A percentile compares a stretch with the other conserved stretches of the same genome.
Evolutionary conservation across 2,797 vertebrate species (phyloP).

Genomic region (Harpagifer antarcticus): DNA sequence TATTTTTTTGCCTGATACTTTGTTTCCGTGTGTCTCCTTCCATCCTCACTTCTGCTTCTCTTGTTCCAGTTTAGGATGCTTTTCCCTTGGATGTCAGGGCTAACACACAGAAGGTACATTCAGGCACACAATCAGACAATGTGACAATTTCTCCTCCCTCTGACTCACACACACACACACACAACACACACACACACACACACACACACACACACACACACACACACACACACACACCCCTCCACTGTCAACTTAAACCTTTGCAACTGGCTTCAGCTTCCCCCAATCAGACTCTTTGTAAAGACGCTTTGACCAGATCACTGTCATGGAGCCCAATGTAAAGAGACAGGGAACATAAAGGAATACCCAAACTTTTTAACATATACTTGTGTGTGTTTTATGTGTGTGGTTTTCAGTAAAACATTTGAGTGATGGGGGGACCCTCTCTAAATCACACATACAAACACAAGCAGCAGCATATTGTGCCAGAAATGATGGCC

Average conservation of each 20-base stretch:
- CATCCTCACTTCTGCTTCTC: slow-evolving; percentile 5
- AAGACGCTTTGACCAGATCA: slow-evolving; percentile 77
- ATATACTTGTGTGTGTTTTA: slow-evolving; percentile 20
- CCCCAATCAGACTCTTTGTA: slow-evolving; percentile 59
- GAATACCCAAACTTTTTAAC: slow-evolving; percentile 51
- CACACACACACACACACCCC: slow-evolving; percentile 34
- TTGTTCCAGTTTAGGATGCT: slow-evolving; percentile 5
- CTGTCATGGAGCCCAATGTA: slow-evolving; percentile 80
- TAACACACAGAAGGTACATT: slow-evolving; percentile 55
- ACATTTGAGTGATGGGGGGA: slow-evolving; percentile 50
- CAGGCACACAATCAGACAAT: slow-evolving; percentile 48
- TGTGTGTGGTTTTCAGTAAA: slow-evolving; percentile 56
- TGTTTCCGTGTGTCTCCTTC: slow-evolving; percentile 11
- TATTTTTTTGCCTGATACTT: slow-evolving; percentile 17
- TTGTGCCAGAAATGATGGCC: slow-evolving; percentile 46
- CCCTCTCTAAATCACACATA: slow-evolving; percentile 40
- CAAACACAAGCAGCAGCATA: slow-evolving; percentile 38
- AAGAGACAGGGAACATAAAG: slow-evolving; percentile 82
- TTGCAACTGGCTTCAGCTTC: slow-evolving; percentile 56
- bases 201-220: slow-evolving; percentile 28
- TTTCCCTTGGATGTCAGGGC: slow-evolving; percentile 34
- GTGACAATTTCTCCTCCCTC: slow-evolving; percentile 42
- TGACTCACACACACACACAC: slow-evolving; percentile 23
- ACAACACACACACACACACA: slow-evolving; percentile 4
- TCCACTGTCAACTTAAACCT: slow-evolving; percentile 60